Base-by-base conservation (phyloP, 2,113 vertebrate species). In the Arenaria interpres region DNA sequence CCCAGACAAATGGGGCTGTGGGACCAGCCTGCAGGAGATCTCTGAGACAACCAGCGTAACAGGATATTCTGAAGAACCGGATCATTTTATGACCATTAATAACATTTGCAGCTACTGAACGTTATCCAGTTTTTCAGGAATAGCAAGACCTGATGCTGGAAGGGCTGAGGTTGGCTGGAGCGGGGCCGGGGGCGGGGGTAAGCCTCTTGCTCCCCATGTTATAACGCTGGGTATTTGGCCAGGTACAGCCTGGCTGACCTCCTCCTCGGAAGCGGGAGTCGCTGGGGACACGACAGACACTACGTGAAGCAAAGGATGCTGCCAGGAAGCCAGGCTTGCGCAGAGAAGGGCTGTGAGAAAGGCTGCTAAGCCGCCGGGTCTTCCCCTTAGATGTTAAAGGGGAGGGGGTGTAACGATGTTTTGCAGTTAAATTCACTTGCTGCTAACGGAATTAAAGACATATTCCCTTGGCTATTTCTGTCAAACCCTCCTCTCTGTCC, bases 21-120 rank as follows among this genome's bases (percentile, higher is more conserved):
- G 91, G 93, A 92, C 37, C 54, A 79, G n/a, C 62, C 72, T 68
- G 56, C 11, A 27, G 88, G 93, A 95, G 76, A 90, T 53, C 90
- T 32, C 0, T 0, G 80, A 92, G 89, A 97, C 90, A 79, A 45
- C 25, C 43, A 50, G 59, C 0, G 77, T 66, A 94, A 96, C 1
- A 8, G 64, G 92, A 92, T 94, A 92, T 67, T 46, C 89, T 4
- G 5, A 72, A 57, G 62, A 75, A 46, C 45, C 0, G 0, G 73
- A 71, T 85, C 56, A 56, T n/a, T 93, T 96, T 92, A 95, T 96
- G 50, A 32, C 84, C 80, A 85, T 94, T 92, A 94, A 92, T 95
- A 94, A 94, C 88, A 92, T 93, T 81, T 95, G 86, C 95, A 95
- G 94, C 92, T 88, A 81, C 94, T 53, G 89, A 87, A 45, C 1